Base-by-base conservation (phyloP, 2,113 vertebrate species). In the Mugil cephalus region DNA sequence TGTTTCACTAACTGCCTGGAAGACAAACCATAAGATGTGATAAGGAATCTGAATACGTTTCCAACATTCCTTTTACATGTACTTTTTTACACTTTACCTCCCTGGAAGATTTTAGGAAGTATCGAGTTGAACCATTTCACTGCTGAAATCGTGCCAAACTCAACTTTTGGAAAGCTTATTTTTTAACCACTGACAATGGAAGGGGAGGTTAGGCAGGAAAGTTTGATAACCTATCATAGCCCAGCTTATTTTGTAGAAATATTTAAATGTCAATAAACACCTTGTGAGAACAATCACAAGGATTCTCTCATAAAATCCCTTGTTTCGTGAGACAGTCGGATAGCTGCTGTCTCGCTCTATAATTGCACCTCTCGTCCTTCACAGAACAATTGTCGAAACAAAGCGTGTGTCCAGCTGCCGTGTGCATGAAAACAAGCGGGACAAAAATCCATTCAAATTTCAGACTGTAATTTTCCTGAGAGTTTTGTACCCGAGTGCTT, bases 351-450 rank as follows among this genome's bases (percentile, higher is more conserved):
- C 36, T 69, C n/a, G n/a, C n/a, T n/a, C 56, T 47, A 51, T 82
- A 80, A 84, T 79, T 82, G 50, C 11, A 15, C 64, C 87, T 79
- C 81, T 88, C 68, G 79, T 87, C 84, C 86, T 85, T 87, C 80
- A 46, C 13, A 21, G 60, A 11, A 38, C 45, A 67, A 86, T 89
- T 83, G 72, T 40, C 68, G 1, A 43, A 69, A 89, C 82, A 89
- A 86, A 89, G 82, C 74, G 15, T 34, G 8, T 24, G 38, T 77
- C 69, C 74, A 77, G 76, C 73, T 79, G 65, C 46, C 18, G 51
- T 19, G 10, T 2, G 47, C 48, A 59, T 74, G 36, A 80, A 80
- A 80, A 70, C 66, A 67, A 59, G 21, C 55, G 1, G 1, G 6
- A 58, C 19, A 10, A 61, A 59, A 72, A 73, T 53, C 54, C 60